Evolutionary conservation across 2,797 vertebrate genomes (phyloP).

Genomic region (Florisuga fusca): DNA sequence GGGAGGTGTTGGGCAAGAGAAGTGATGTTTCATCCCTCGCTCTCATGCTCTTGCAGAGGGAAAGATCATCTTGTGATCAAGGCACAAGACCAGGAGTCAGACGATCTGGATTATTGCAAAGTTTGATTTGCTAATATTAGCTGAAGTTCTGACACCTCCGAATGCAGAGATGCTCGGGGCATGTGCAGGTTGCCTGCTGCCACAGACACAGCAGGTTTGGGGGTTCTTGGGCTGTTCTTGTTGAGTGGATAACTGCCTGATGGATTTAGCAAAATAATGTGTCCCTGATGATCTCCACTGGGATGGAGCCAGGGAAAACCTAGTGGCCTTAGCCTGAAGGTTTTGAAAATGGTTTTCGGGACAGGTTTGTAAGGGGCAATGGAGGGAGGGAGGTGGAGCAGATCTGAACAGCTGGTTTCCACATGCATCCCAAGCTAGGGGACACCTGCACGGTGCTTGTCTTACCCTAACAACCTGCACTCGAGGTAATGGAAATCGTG

Average conservation of each 20-base stretch:
- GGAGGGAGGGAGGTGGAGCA: not conserved
- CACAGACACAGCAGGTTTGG: rapidly evolving
- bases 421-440: rapidly evolving
- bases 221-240: not conserved
- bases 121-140: not conserved
- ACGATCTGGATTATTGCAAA: not conserved
- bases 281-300: not conserved
- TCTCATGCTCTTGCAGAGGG: conserved; percentile 13
- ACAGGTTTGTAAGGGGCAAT: too few species aligned
- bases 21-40: conserved; percentile 54
- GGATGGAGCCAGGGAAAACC: not conserved
- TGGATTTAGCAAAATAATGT: not conserved
- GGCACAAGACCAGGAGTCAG: conserved; percentile 65
- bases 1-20: conserved; percentile 58
- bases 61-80: conserved; percentile 48
- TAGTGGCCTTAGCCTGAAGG: not conserved
- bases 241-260: not conserved
- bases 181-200: not conserved
- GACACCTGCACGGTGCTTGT: not conserved
- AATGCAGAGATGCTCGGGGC: not conserved
- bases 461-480: not conserved
- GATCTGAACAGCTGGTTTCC: rapidly evolving
- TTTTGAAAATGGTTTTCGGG: not conserved
- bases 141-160: not conserved
- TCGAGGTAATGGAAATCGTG: rapidly evolving